These are phyloP conservation scores for Euclidia mi DNA, from an alignment of 2,888 invertebrate species.

Conservation along the genomic window DNA sequence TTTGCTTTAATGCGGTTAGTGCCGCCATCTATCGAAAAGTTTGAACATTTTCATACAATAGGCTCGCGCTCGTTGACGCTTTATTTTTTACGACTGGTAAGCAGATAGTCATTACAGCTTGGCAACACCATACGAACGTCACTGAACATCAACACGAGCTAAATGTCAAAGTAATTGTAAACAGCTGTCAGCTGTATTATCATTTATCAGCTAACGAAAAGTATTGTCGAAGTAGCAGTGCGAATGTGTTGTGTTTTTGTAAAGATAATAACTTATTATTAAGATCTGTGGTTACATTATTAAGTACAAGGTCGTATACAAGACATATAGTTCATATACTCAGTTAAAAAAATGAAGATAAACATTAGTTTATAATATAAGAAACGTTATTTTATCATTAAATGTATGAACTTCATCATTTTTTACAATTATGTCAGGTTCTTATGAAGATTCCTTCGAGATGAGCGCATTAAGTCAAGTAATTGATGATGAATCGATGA, in stretches of 20 bases:
- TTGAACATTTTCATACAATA: too few relatives aligned
- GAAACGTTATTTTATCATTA: too few relatives aligned
- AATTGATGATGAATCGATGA: constrained; percentile 78
- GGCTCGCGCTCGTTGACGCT: too few relatives aligned
- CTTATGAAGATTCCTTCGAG: constrained; percentile 45
- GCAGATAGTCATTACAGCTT: too few relatives aligned
- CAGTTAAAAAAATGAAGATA: not conserved
- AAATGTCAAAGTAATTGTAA: not conserved
- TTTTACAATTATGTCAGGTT: constrained; percentile 41
- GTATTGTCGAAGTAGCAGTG: constrained; percentile 2
- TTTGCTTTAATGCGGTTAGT: too few relatives aligned
- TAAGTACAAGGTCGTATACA: constrained; percentile 46
- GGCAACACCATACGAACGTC: too few relatives aligned
- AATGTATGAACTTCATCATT: too few relatives aligned
- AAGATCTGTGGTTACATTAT: constrained; percentile 31
- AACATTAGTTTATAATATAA: not conserved
- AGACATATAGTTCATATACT: constrained; percentile 9
- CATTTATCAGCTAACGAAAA: not conserved
- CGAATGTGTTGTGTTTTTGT: constrained; percentile 28
- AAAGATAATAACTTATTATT: constrained; percentile 35
- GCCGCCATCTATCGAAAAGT: too few relatives aligned
- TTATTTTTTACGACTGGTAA: too few relatives aligned
- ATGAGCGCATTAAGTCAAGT: constrained; percentile 80
- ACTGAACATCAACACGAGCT: not conserved
- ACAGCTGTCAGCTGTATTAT: not conserved